Conservation (phyloP, 2,888 invertebrate species). For the Melanostoma mellinum region DNA sequence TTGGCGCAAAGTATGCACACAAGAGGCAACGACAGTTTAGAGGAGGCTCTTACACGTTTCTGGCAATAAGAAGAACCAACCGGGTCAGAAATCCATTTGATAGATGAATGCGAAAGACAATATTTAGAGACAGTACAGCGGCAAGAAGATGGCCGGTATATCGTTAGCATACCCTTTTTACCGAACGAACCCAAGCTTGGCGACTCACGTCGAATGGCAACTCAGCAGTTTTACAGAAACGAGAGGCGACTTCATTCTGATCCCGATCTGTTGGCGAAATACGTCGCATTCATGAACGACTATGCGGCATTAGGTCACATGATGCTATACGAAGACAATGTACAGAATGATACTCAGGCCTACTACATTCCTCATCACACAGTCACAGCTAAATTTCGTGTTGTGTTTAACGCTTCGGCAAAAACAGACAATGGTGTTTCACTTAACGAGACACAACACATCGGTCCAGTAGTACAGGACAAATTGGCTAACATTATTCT, state of each 20-base stretch:
- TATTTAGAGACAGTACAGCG: constrained; percentile 13
- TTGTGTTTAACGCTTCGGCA: no score
- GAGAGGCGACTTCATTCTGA: constrained; percentile 26
- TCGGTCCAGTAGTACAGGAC: no score
- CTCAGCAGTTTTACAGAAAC: constrained; percentile 2
- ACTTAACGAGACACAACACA: no score
- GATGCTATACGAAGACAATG: no score
- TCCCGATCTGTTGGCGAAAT: constrained; percentile 34
- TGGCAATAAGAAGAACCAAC: constrained; percentile 27
- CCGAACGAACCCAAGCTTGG: constrained; percentile 8
- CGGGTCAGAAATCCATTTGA: background rate
- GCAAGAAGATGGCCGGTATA: constrained; percentile 28
- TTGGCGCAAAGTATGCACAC: constrained; percentile 11
- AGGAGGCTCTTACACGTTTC: constrained; percentile 26
- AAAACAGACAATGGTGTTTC: no score
- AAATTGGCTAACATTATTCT: no score
- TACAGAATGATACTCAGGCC: no score
- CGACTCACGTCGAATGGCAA: constrained; percentile 27
- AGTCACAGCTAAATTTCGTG: no score
- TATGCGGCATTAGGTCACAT: constrained; percentile 45
- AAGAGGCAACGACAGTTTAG: constrained; percentile 3
- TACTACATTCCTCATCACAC: no score
- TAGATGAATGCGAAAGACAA: constrained; percentile 24
- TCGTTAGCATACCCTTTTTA: constrained; percentile 13
- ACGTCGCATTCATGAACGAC: constrained; percentile 45